Evolutionary conservation across 35 echinoderm and acorn worm genomes (phyloP).

Genomic region (Ptychodera flava): DNA sequence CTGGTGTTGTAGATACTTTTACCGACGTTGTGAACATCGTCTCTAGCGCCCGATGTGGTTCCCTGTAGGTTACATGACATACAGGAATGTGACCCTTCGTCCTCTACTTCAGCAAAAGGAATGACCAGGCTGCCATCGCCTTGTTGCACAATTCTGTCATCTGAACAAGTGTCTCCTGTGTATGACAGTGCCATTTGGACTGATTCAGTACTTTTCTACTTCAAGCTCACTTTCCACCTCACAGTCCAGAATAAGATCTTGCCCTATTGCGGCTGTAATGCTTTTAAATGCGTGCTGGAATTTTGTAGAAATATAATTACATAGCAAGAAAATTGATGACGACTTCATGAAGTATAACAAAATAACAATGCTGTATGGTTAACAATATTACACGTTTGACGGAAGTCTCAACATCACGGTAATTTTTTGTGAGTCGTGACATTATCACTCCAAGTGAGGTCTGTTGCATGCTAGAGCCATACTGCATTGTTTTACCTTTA

Average conservation of each 20-base stretch:
- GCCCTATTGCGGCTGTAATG: not conserved
- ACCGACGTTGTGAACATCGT: too few species aligned
- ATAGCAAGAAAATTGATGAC: too few species aligned
- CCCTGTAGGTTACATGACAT: not conserved
- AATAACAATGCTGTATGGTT: too few species aligned
- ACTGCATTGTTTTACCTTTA: too few species aligned
- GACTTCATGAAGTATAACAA: too few species aligned
- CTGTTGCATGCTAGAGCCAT: too few species aligned
- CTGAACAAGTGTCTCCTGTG: not conserved
- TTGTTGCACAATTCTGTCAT: not conserved
- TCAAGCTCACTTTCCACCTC: not conserved
- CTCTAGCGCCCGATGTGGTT: not conserved
- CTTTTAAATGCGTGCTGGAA: not conserved
- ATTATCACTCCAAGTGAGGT: too few species aligned
- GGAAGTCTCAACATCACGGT: too few species aligned
- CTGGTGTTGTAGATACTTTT: too few species aligned
- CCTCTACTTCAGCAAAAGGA: not conserved
- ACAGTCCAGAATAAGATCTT: not conserved
- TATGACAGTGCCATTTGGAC: not conserved
- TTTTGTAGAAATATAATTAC: too few species aligned
- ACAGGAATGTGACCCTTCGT: not conserved
- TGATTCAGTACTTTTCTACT: not conserved
- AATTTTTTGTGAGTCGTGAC: too few species aligned
- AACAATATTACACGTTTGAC: too few species aligned
- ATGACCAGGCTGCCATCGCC: not conserved